Percentiles rank a stretch among this genome's conserved stretches.
Evolutionary conservation across 2,888 invertebrate genomes (phyloP).

Genomic region (Cantharis flavilabris): DNA sequence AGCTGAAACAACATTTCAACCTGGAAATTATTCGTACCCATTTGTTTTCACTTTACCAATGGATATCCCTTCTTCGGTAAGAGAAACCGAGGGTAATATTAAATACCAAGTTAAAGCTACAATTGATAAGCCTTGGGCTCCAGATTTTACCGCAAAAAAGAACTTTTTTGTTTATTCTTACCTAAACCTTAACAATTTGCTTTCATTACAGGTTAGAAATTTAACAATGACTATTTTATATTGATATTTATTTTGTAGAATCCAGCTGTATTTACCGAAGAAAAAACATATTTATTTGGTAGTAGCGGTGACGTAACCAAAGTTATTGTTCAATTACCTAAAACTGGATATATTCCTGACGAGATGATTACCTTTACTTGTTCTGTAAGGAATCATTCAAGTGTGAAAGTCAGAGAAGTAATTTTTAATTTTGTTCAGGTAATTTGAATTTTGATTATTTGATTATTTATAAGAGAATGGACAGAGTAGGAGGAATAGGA

Average conservation of each 20-base stretch:
- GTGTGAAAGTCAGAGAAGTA: slow-evolving; percentile 1
- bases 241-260: neutral
- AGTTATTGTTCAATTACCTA: neutral
- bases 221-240: neutral
- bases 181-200: neutral
- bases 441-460: neutral
- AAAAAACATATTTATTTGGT: neutral
- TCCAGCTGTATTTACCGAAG: neutral
- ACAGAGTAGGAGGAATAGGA: neutral
- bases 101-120: slow-evolving; percentile 3
- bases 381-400: slow-evolving; percentile 5
- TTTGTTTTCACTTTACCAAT: slow-evolving; percentile 8
- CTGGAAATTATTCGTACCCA: slow-evolving; percentile 7
- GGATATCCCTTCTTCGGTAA: slow-evolving; percentile 5
- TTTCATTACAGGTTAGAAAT: neutral
- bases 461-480: too few species aligned
- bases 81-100: neutral
- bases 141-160: slow-evolving; percentile 5
- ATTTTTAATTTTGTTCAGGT: slow-evolving; percentile 8
- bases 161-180: neutral
- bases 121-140: slow-evolving; percentile 11
- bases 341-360: neutral
- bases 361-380: slow-evolving; percentile 4
- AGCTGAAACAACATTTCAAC: slow-evolving; percentile 16
- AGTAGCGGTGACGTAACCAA: neutral